A percentile compares a stretch with the other conserved stretches of the same genome.
These are phyloP conservation scores for Vanacampus margaritifer DNA, from an alignment of 2,113 vertebrate genomes.

Conservation along the genomic window DNA sequence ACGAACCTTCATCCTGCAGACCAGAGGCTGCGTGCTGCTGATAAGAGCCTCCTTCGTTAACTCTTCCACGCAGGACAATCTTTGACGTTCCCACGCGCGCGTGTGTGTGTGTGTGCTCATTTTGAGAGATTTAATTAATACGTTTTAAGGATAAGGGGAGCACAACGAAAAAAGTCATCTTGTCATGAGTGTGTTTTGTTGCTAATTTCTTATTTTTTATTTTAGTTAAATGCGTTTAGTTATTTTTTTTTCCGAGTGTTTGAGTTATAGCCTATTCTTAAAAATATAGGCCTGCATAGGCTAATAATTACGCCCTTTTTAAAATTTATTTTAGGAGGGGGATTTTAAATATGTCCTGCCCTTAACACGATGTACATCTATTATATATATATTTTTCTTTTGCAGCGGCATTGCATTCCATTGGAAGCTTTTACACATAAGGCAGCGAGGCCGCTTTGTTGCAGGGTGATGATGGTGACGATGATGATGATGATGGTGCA, in stretches of 20 bases:
- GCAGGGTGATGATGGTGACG: not conserved
- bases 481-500: not conserved
- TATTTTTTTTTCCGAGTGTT: not conserved
- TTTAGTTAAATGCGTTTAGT: not conserved
- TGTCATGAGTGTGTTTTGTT: not conserved
- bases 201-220: not conserved
- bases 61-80: conserved; percentile 53
- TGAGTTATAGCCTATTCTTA: not conserved
- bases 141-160: not conserved
- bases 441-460: not conserved
- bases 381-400: too few relatives aligned
- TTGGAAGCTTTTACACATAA: not conserved
- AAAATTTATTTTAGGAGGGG: too few relatives aligned
- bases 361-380: too few relatives aligned
- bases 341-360: too few relatives aligned
- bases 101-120: not conserved
- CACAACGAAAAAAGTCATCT: not conserved
- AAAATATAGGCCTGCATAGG: too few relatives aligned
- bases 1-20: not conserved
- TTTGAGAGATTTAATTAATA: not conserved
- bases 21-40: conserved; percentile 48
- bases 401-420: not conserved
- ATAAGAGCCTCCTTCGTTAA: conserved; percentile 71
- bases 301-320: not conserved
- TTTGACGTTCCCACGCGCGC: conserved; percentile 29